Evolutionary conservation across 1,140 invertebrate genomes (phyloP), one percentile per base, ranked within the genome.

Genomic region (Armadillidium nasatum): DNA sequence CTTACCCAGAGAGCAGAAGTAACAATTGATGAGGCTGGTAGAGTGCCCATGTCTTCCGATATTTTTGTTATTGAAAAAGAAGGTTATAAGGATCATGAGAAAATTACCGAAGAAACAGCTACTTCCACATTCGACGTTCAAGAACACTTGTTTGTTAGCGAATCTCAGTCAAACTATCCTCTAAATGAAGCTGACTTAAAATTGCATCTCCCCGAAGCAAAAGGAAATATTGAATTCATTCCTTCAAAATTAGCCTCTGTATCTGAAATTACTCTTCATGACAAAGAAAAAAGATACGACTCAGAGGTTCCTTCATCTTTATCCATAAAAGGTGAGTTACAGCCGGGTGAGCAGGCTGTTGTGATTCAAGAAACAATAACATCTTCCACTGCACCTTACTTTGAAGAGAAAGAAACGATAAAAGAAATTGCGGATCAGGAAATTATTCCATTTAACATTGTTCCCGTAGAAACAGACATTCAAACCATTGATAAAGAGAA

Each of bases 61-160:
- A 72, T 78, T 3, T 4, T 78, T 15, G 73, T 75, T 69, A 76
- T 67, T 76, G 77, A 78, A 44, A 73, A 75, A 15, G 79, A 80
- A 72, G 76, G 75, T 22, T 72, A 60, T n/a, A 69, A 85, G 80
- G 71, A 78, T 22, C 84, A 83, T 19, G 85, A 84, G 77, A 73
- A 81, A 44, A 82, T 82, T 9, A 74, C 79, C 50, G 60, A 71
- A 21, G 76, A 82, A 44, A 82, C 78, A 66, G 89, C 89, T 7
- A 85, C 85, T 73, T 85, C 86, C 19, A 86, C 86, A 76, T 81
- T 93, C 46, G 87, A 88, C 21, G 85, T 87, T n/a, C 88, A 86
- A 79, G 88, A 92, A 83, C 87, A 89, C 75, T 82, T 91, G 46
- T 82, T 89, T 21, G 84, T 92, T 22, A 66, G 73, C 43, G 79